These are phyloP conservation scores for Eulemur albifrons DNA, from an alignment of 2,797 vertebrate genomes.

Conservation along the genomic window DNA sequence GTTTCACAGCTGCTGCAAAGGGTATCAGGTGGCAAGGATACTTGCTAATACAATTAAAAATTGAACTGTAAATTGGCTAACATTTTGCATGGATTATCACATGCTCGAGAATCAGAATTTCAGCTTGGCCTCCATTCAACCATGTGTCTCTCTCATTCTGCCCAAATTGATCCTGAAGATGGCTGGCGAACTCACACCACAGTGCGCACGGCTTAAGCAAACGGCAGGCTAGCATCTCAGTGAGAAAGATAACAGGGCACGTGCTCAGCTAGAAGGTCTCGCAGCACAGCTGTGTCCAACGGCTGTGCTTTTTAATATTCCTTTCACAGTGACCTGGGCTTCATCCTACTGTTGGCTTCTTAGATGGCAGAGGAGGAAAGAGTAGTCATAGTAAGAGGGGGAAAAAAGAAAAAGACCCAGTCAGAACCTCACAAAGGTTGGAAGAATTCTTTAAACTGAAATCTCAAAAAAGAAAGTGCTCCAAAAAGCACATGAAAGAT, in stretches of 20 bases:
- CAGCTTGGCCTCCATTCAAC: not conserved
- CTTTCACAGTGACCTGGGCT: not conserved
- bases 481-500: not conserved
- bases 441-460: not conserved
- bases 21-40: slow-evolving; percentile 28
- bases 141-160: slow-evolving; percentile 25
- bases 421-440: not conserved
- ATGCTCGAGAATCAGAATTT: not conserved
- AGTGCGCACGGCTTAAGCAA: not conserved
- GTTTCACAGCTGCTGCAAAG: slow-evolving; percentile 16
- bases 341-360: not conserved
- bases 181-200: not conserved
- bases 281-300: slow-evolving; percentile 45
- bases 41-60: slow-evolving; percentile 63
- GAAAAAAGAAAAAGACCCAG: not conserved
- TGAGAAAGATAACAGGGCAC: not conserved
- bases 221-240: not conserved
- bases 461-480: not conserved
- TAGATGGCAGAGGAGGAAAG: not conserved
- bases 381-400: not conserved
- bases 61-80: not conserved
- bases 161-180: not conserved
- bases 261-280: not conserved
- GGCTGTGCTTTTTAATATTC: slow-evolving; percentile 41
- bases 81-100: slow-evolving; percentile 53